Conservation (phyloP, 2,888 invertebrate species). For the Hypercompe scribonia region DNA sequence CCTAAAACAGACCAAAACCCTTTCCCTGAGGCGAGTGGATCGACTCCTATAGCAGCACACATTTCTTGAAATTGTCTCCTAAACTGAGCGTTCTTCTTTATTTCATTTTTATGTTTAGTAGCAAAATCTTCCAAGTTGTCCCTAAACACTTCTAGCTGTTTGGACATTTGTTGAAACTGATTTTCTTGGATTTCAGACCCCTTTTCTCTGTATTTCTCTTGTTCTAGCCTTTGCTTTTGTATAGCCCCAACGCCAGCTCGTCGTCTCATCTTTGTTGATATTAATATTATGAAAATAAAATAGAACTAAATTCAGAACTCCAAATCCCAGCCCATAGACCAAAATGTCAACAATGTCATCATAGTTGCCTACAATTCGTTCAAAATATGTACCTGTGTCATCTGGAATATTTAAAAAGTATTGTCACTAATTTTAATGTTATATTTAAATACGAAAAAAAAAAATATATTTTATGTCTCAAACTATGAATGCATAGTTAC, state of each 20-base stretch:
- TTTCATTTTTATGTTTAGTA: conserved; percentile 96
- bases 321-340: background rate
- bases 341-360: no score
- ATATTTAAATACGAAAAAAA: no score
- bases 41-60: conserved; percentile 99
- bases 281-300: background rate
- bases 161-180: conserved; percentile 96
- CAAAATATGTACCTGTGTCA: no score
- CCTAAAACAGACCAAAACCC: conserved; percentile 99
- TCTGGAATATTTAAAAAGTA: no score
- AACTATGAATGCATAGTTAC: no score
- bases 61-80: conserved; percentile 99
- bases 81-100: conserved; percentile 97
- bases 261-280: conserved; percentile 88
- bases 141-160: conserved; percentile 97
- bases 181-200: conserved; percentile 96
- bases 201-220: conserved; percentile 96
- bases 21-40: conserved; percentile 98
- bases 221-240: conserved; percentile 94
- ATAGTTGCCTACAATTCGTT: no score
- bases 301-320: background rate
- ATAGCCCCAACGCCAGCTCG: conserved; percentile 95
- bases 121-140: conserved; percentile 98
- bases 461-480: no score
- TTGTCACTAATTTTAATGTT: no score